A percentile compares a stretch with the other conserved stretches of the same genome.
Evolutionary conservation across 2,113 vertebrate genomes (phyloP).

Genomic region (Haliaeetus leucogaster): DNA sequence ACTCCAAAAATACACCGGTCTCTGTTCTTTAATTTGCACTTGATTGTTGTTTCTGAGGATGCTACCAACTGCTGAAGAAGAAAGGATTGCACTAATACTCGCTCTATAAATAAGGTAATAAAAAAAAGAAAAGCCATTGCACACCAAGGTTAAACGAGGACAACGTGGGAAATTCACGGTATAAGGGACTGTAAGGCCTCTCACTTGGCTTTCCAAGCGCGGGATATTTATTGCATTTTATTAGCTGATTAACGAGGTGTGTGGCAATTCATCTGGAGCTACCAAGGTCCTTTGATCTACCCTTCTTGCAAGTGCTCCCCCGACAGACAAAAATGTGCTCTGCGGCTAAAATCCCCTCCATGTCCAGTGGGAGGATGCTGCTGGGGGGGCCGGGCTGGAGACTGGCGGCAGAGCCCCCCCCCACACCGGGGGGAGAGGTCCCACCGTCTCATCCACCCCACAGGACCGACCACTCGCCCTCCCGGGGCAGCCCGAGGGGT

Average conservation of each 20-base stretch:
- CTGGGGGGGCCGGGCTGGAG: background rate
- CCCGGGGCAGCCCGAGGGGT: background rate
- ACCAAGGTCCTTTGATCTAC: constrained; percentile 2
- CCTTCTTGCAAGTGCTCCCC: background rate
- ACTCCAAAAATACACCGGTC: background rate
- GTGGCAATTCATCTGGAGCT: constrained; percentile 41
- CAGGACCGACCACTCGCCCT: rapidly evolving
- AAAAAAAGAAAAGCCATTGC: background rate
- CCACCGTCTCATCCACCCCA: rapidly evolving
- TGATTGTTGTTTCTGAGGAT: constrained; percentile 19
- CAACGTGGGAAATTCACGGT: background rate
- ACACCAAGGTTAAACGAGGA: constrained; percentile 42
- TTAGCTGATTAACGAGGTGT: constrained; percentile 42
- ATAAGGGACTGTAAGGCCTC: background rate
- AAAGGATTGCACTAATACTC: background rate
- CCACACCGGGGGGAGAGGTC: rapidly evolving
- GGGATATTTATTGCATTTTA: constrained; percentile 25
- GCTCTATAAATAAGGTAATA: background rate
- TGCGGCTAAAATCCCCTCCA: rapidly evolving
- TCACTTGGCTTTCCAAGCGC: constrained; percentile 5
- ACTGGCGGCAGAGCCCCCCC: rapidly evolving
- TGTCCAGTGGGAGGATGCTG: background rate
- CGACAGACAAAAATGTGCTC: background rate
- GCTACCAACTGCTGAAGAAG: constrained; percentile 7
- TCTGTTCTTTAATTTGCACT: constrained; percentile 11